Conservation (phyloP, 2,113 vertebrate species). For the Bothrops jararaca region DNA sequence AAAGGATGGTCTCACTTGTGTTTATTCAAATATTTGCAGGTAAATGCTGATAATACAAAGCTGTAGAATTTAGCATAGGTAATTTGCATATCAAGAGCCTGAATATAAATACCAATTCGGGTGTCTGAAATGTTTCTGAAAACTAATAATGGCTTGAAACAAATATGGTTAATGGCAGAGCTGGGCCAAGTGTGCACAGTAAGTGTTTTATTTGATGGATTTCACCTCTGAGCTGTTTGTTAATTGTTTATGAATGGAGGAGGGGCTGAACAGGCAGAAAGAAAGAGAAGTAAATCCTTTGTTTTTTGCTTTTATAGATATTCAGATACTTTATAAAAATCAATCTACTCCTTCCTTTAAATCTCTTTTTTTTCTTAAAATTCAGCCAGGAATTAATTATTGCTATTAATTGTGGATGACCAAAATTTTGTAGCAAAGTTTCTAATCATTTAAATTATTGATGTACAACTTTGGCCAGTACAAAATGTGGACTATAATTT, state of each 20-base stretch:
- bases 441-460: background rate
- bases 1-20: conserved; percentile 63
- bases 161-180: conserved; percentile 42
- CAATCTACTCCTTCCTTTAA: conserved; percentile 16
- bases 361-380: background rate
- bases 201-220: conserved; percentile 30
- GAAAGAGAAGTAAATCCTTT: conserved; percentile 19
- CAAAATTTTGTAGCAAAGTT: background rate
- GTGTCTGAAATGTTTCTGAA: conserved; percentile 62
- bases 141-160: conserved; percentile 64
- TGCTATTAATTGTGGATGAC: background rate
- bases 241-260: conserved; percentile 37
- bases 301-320: conserved; percentile 39
- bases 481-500: background rate
- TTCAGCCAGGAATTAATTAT: background rate
- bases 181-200: conserved; percentile 11
- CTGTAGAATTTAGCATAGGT: conserved; percentile 66
- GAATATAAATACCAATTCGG: conserved; percentile 65
- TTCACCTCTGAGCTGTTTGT: conserved; percentile 5
- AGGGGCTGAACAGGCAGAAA: background rate
- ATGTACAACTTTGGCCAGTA: background rate
- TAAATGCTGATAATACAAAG: conserved; percentile 68
- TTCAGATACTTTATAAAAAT: conserved; percentile 25
- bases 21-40: conserved; percentile 67
- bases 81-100: conserved; percentile 68